A percentile compares a stretch with the other conserved stretches of the same genome.
Evolutionary conservation across 1,140 invertebrate genomes (phyloP).

Genomic region (Amyelois transitella): DNA sequence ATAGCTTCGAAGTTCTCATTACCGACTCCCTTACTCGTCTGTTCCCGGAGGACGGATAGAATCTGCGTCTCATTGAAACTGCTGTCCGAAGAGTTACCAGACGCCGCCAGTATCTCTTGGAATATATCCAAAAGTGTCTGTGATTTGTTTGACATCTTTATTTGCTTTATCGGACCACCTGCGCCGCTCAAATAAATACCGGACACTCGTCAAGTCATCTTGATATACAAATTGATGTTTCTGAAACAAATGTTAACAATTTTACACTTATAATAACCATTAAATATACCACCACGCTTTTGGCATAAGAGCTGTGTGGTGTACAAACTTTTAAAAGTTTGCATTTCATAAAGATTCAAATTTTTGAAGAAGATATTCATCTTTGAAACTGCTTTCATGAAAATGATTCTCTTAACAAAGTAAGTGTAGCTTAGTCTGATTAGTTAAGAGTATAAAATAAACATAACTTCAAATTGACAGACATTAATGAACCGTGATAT

Average conservation of each 20-base stretch:
- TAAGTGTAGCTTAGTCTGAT: no score
- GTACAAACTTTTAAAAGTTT: neutral
- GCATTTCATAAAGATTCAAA: no score
- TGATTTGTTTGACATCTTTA: slow-evolving; percentile 57
- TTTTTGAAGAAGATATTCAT: no score
- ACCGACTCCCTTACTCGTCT: slow-evolving; percentile 31
- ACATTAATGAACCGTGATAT: no score
- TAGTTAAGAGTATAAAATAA: no score
- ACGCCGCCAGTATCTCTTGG: slow-evolving; percentile 55
- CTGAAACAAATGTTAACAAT: neutral
- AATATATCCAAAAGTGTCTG: slow-evolving; percentile 58
- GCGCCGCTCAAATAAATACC: neutral
- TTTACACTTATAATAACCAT: no score
- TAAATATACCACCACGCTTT: no score
- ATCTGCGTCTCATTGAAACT: slow-evolving; percentile 53
- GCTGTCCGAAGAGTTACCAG: slow-evolving; percentile 47
- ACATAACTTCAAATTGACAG: no score
- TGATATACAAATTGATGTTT: neutral
- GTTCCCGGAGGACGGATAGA: slow-evolving; percentile 45
- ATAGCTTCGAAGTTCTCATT: slow-evolving; percentile 44
- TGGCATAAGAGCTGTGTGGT: no score
- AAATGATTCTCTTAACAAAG: no score
- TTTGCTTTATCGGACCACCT: slow-evolving; percentile 8
- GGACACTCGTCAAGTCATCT: neutral
- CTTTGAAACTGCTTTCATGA: no score